Percentiles rank a stretch among this genome's conserved stretches.
These are phyloP conservation scores for Sparus aurata DNA, from an alignment of 2,797 vertebrate genomes.

Conservation along the genomic window DNA sequence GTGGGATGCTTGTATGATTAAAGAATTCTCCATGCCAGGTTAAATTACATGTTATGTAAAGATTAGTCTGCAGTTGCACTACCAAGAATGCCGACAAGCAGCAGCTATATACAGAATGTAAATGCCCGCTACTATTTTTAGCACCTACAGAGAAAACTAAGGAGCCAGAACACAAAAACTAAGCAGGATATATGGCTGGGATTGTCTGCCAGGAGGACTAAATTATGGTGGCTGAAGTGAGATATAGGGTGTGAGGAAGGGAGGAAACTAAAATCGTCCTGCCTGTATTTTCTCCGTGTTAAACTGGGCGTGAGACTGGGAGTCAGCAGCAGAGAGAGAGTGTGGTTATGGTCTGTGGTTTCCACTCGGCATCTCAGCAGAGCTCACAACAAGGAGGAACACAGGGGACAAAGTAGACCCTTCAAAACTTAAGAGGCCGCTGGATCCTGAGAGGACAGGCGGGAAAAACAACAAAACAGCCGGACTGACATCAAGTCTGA, in stretches of 20 bases:
- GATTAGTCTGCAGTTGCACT: conserved; percentile 46
- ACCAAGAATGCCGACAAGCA: conserved; percentile 44
- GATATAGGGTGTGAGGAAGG: conserved; percentile 36
- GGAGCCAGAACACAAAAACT: conserved; percentile 34
- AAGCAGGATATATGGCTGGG: conserved; percentile 19
- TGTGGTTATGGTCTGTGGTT: conserved; percentile 75
- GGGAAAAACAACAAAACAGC: conserved; percentile 27
- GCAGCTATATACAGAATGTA: conserved; percentile 33
- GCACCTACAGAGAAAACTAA: conserved; percentile 5
- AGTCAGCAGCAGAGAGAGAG: conserved; percentile 66
- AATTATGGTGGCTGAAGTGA: conserved; percentile 43
- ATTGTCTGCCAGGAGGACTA: conserved; percentile 22
- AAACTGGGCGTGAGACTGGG: conserved; percentile 74
- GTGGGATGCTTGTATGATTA: conserved; percentile 27
- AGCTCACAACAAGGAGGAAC: conserved; percentile 55
- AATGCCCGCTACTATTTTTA: conserved; percentile 58
- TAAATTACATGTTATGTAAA: conserved; percentile 65
- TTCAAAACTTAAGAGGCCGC: conserved; percentile 50
- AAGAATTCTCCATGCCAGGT: conserved; percentile 33
- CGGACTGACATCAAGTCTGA: conserved; percentile 11
- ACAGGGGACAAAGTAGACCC: conserved; percentile 59
- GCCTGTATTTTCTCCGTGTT: conserved; percentile 61
- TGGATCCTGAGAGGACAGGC: conserved; percentile 36
- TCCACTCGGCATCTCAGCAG: conserved; percentile 53
- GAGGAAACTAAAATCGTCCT: conserved; percentile 32